Percentiles rank a stretch among this genome's conserved stretches.
Evolutionary conservation across 2,888 invertebrate species (phyloP).

Genomic region (Deilephila porcellus): DNA sequence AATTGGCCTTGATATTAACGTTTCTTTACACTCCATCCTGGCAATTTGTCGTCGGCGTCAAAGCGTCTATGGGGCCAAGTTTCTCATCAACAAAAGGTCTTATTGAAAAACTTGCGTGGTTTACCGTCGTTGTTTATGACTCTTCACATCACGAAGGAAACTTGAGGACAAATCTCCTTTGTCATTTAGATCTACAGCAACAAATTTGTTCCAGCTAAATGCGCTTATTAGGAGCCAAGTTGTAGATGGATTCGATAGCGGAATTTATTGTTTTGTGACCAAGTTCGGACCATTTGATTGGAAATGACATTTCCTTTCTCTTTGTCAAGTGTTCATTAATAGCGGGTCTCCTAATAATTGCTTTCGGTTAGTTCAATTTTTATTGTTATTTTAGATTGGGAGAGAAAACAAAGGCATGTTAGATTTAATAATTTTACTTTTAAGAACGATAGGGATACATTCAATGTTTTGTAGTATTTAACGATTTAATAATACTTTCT

Average conservation of each 20-base stretch:
- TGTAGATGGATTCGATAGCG: not conserved
- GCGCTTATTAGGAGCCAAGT: slow-evolving; percentile 11
- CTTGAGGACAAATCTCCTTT: slow-evolving; percentile 59
- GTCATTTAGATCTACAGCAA: slow-evolving; percentile 58
- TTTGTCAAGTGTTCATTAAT: not conserved
- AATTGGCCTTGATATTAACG: not conserved
- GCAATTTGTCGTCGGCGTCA: not conserved
- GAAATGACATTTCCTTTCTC: slow-evolving; percentile 5
- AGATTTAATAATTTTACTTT: too few species aligned
- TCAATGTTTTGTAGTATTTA: too few species aligned
- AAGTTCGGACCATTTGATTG: not conserved
- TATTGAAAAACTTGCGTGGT: slow-evolving; percentile 73
- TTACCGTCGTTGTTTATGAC: slow-evolving; percentile 64
- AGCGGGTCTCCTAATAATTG: not conserved
- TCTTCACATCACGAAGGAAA: slow-evolving; percentile 56
- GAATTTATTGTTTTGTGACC: not conserved
- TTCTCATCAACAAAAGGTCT: slow-evolving; percentile 63
- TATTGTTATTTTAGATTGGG: not conserved
- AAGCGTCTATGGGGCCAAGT: slow-evolving; percentile 45
- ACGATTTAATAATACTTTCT: too few species aligned
- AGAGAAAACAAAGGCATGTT: not conserved
- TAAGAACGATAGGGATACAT: too few species aligned
- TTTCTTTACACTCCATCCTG: not conserved
- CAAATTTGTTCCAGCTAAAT: slow-evolving; percentile 32
- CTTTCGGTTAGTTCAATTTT: not conserved